These are phyloP conservation scores for Tiliqua scincoides DNA, from an alignment of 2,113 vertebrate species.

Conservation along the genomic window DNA sequence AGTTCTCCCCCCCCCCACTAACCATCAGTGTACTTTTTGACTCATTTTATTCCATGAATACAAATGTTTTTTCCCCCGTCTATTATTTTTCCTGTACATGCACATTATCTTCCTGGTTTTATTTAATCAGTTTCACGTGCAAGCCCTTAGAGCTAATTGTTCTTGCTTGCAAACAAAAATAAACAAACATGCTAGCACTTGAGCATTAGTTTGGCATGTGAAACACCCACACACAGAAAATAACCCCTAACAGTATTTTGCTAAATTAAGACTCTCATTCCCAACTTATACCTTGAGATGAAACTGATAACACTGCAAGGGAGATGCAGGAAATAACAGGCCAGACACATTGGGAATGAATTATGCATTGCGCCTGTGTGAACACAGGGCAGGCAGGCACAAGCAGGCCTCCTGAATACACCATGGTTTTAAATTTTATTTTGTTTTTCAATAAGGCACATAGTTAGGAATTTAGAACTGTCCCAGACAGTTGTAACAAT, in stretches of 20 bases:
- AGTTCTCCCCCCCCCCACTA: not conserved
- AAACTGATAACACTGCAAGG: slow-evolving; percentile 52
- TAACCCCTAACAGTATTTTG: not conserved
- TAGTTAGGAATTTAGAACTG: slow-evolving; percentile 76
- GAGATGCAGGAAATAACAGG: slow-evolving; percentile 67
- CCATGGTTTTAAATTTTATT: slow-evolving; percentile 70
- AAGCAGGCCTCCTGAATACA: slow-evolving; percentile 41
- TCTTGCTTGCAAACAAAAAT: not conserved
- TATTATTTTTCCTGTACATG: not conserved
- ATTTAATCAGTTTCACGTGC: slow-evolving; percentile 20
- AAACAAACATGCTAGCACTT: slow-evolving; percentile 23
- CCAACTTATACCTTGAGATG: slow-evolving; percentile 22
- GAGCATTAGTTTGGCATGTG: not conserved
- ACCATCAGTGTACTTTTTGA: not conserved
- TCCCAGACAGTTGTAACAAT: slow-evolving; percentile 76
- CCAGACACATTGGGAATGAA: slow-evolving; percentile 46
- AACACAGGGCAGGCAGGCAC: not conserved
- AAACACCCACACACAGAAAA: not conserved
- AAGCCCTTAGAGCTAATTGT: not conserved
- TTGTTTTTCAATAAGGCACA: slow-evolving; percentile 77
- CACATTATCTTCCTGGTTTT: not conserved
- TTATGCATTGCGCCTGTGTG: slow-evolving; percentile 47
- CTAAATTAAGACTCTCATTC: slow-evolving; percentile 51
- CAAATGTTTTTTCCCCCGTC: not conserved
- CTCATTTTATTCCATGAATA: slow-evolving; percentile 40